Percentiles rank a stretch among this genome's conserved stretches.
These are phyloP conservation scores for Rhagonycha lutea DNA, from an alignment of 2,888 invertebrate genomes.

Conservation along the genomic window DNA sequence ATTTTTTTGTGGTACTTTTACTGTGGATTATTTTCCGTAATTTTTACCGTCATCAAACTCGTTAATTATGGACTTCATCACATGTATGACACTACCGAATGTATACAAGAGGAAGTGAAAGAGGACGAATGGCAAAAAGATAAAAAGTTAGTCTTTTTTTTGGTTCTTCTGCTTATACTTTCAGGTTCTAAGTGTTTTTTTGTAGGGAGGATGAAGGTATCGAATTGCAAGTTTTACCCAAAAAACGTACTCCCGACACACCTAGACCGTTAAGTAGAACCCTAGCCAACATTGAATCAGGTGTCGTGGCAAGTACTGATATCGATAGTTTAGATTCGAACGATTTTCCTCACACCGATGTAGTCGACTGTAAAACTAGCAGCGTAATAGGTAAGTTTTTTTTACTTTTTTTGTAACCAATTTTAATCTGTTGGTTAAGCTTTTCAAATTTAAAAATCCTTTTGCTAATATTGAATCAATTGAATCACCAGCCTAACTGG, in stretches of 20 bases:
- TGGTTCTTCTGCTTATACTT: neutral
- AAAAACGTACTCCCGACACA: constrained; percentile 49
- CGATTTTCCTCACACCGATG: constrained; percentile 46
- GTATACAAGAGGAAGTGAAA: constrained; percentile 58
- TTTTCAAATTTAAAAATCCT: neutral
- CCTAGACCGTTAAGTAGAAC: constrained; percentile 59
- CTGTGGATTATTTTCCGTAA: constrained; percentile 76
- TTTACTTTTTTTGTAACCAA: neutral
- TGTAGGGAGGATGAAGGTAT: constrained; percentile 78
- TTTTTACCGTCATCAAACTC: constrained; percentile 83
- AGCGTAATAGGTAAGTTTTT: constrained; percentile 49
- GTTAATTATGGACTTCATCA: constrained; percentile 88
- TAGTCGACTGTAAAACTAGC: constrained; percentile 43
- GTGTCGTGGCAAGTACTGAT: constrained; percentile 44
- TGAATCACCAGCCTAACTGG: too few relatives aligned
- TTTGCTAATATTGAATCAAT: too few relatives aligned
- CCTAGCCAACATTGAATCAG: constrained; percentile 43
- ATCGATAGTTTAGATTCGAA: constrained; percentile 55
- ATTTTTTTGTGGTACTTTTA: constrained; percentile 86
- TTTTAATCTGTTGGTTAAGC: neutral
- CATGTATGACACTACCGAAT: constrained; percentile 94
- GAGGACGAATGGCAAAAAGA: constrained; percentile 44
- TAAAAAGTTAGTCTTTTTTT: constrained; percentile 17
- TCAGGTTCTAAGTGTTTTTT: constrained; percentile 21
- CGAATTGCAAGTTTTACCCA: constrained; percentile 74